A percentile compares a stretch with the other conserved stretches of the same genome.
These are phyloP conservation scores for Dorcus hopei DNA, from an alignment of 2,888 invertebrate species.

Conservation along the genomic window DNA sequence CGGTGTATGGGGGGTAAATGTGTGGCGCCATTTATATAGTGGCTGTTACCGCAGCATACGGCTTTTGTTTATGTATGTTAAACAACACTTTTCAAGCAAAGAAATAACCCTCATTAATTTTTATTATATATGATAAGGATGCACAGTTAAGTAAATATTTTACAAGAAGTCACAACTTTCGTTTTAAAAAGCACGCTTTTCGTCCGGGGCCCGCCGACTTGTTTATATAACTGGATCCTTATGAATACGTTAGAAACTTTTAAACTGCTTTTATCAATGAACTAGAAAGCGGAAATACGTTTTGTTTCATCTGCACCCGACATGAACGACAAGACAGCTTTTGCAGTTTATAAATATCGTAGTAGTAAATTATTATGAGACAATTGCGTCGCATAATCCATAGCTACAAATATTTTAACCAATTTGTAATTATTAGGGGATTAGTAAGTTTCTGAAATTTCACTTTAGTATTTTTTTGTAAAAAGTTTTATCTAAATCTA, in stretches of 20 bases:
- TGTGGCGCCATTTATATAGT: background rate
- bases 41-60: background rate
- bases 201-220: background rate
- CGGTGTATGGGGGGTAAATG: background rate
- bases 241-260: background rate
- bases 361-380: too few relatives aligned
- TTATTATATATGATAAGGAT: background rate
- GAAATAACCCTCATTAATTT: background rate
- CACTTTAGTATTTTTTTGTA: too few relatives aligned
- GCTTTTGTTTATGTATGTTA: background rate
- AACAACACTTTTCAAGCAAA: background rate
- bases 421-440: too few relatives aligned
- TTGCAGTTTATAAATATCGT: too few relatives aligned
- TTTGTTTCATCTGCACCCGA: background rate
- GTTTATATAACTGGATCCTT: background rate
- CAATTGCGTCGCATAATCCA: too few relatives aligned
- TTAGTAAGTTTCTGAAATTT: too few relatives aligned
- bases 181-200: too few relatives aligned
- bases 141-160: constrained; percentile 3
- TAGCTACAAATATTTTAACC: too few relatives aligned
- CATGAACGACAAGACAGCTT: too few relatives aligned
- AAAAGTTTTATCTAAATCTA: too few relatives aligned
- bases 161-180: background rate
- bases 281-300: background rate
- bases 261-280: background rate